phyloP scores from a whole-genome alignment of 2,797 vertebrate genomes.

The Siniperca undulata region DNA sequence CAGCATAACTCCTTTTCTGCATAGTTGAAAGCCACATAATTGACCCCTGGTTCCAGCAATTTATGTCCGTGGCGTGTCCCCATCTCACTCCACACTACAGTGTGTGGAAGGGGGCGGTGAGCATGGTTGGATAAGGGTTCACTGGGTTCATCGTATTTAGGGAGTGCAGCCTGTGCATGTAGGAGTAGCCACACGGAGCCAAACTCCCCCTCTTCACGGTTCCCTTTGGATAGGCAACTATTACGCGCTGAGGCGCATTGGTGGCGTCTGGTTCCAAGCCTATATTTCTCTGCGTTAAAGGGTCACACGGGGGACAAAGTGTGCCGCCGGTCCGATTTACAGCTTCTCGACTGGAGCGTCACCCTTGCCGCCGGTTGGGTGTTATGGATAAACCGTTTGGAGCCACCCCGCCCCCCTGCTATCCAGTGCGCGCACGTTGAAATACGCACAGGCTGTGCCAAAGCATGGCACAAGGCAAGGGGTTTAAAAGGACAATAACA shows the following conservation, averaged over 20 bases:
- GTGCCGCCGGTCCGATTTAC: conserved; percentile 56
- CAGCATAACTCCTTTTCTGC: conserved; percentile 55
- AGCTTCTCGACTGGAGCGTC: conserved; percentile 50
- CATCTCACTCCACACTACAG: conserved; percentile 67
- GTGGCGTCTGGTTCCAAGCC: conserved; percentile 31
- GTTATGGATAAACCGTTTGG: conserved; percentile 53
- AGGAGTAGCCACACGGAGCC: conserved; percentile 43
- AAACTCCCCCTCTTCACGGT: conserved; percentile 16
- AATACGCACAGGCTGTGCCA: conserved; percentile 69
- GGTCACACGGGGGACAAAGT: conserved; percentile 78
- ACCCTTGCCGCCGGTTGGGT: conserved; percentile 50
- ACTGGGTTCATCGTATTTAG: conserved; percentile 76
- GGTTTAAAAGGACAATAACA: conserved; percentile 74
- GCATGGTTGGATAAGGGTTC: conserved; percentile 69
- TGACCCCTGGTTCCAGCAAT: conserved; percentile 60
- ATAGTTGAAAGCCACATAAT: conserved; percentile 76
- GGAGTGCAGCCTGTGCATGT: conserved; percentile 47
- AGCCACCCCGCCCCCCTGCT: conserved; percentile 40
- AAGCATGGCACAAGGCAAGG: conserved; percentile 53
- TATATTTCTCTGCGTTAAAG: conserved; percentile 10
- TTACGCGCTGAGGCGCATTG: conserved; percentile 66
- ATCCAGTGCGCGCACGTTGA: conserved; percentile 56
- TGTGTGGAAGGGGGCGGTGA: conserved; percentile 65
- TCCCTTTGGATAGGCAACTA: conserved; percentile 33
- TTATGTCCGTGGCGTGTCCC: conserved; percentile 68